A percentile compares a stretch with the other conserved stretches of the same genome.
Conservation (phyloP, 2,888 invertebrate species). For the Anticlea derivata region DNA sequence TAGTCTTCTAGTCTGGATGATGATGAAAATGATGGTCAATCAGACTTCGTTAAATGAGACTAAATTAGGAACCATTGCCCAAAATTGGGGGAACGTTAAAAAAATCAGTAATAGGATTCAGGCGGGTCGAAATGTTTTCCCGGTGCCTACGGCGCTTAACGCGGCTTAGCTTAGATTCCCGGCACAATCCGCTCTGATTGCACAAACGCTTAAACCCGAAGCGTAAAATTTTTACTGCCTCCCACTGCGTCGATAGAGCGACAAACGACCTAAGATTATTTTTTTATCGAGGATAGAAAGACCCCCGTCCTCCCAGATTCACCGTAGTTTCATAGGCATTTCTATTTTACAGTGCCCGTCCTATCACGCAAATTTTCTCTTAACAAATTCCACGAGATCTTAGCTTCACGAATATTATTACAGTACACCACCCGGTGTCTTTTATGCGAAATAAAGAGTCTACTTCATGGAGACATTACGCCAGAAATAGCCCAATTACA, state of each 20-base stretch:
- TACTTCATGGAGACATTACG: slow-evolving; percentile 42
- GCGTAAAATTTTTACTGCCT: slow-evolving; percentile 65
- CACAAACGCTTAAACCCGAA: slow-evolving; percentile 68
- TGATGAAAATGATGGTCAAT: too few relatives aligned
- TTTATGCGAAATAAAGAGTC: slow-evolving; percentile 43
- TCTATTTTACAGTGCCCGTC: slow-evolving; percentile 33
- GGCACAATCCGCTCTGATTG: slow-evolving; percentile 75
- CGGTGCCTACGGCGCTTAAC: slow-evolving; percentile 55
- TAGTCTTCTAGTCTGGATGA: too few relatives aligned
- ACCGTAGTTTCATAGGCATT: slow-evolving; percentile 30
- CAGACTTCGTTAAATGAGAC: neutral
- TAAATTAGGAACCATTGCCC: neutral
- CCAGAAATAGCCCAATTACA: slow-evolving; percentile 45
- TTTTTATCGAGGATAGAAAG: slow-evolving; percentile 36
- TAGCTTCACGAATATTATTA: slow-evolving; percentile 30
- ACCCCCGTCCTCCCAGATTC: slow-evolving; percentile 33
- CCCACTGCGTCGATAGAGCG: slow-evolving; percentile 49
- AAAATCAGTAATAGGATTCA: slow-evolving; percentile 59
- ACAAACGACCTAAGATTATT: slow-evolving; percentile 42
- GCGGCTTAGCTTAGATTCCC: slow-evolving; percentile 63
- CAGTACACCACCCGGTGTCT: slow-evolving; percentile 37
- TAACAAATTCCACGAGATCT: slow-evolving; percentile 29
- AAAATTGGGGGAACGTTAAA: slow-evolving; percentile 35
- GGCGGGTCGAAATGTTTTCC: slow-evolving; percentile 51
- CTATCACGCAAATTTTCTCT: slow-evolving; percentile 16